A percentile compares a stretch with the other conserved stretches of the same genome.
phyloP scores from a whole-genome alignment of 2,797 vertebrate species.

The Leontocebus nigricollis region DNA sequence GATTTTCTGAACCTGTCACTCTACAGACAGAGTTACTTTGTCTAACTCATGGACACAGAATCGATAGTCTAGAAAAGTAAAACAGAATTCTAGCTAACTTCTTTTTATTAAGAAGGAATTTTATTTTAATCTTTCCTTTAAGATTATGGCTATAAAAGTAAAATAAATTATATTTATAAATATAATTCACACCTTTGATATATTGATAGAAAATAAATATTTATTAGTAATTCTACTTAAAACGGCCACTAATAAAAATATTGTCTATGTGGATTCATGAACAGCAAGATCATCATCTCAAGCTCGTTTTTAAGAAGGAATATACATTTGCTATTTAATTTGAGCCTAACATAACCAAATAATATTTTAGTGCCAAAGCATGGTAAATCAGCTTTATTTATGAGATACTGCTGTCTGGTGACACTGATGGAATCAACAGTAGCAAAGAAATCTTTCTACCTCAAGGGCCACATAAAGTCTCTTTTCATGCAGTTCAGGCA shows the following conservation, averaged over 20 bases:
- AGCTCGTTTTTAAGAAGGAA: neutral
- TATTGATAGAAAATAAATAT: neutral
- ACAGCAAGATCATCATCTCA: neutral
- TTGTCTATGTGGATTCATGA: neutral
- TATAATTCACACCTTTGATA: neutral
- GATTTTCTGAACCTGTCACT: neutral
- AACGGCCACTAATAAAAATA: neutral
- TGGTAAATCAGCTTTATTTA: conserved; percentile 23
- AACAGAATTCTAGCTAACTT: neutral
- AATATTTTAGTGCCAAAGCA: neutral
- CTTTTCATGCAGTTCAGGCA: conserved; percentile 5
- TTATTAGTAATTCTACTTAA: neutral
- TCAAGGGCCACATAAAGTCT: neutral
- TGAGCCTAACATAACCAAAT: neutral
- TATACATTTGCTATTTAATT: conserved; percentile 19
- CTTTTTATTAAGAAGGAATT: neutral
- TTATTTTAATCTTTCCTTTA: neutral
- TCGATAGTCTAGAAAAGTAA: neutral
- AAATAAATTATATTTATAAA: neutral
- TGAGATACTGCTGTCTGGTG: neutral
- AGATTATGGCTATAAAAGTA: neutral
- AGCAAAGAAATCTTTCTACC: conserved; percentile 1
- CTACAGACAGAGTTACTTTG: too few species aligned
- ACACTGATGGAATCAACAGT: neutral
- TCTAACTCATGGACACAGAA: neutral